Evolutionary conservation across 2,888 invertebrate genomes (phyloP).

Genomic region (Cataglyphis altisquamis): DNA sequence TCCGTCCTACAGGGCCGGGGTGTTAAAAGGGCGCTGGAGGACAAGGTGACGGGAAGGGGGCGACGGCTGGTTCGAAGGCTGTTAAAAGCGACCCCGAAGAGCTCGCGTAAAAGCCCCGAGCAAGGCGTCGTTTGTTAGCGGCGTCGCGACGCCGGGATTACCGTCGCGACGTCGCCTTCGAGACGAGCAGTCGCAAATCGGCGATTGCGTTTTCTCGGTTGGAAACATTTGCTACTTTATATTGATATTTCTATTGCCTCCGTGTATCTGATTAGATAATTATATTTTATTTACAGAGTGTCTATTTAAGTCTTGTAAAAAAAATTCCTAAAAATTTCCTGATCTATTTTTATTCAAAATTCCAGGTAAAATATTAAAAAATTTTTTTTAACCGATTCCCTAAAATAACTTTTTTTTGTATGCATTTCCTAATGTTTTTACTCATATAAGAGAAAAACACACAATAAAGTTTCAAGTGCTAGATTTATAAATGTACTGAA

Average conservation of each 20-base stretch:
- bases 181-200: constrained; percentile 49
- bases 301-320: too few relatives aligned
- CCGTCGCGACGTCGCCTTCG: constrained; percentile 82
- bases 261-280: background rate
- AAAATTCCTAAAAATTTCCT: too few relatives aligned
- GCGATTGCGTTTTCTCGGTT: background rate
- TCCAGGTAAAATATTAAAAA: too few relatives aligned
- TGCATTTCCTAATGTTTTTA: too few relatives aligned
- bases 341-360: too few relatives aligned
- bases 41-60: background rate
- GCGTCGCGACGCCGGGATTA: constrained; percentile 78
- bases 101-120: constrained; percentile 43
- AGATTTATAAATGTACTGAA: too few relatives aligned
- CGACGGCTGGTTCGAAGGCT: constrained; percentile 32
- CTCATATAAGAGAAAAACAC: too few relatives aligned
- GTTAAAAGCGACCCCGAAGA: constrained; percentile 60
- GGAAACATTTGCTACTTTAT: background rate
- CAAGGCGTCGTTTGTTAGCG: constrained; percentile 75
- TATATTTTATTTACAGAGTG: background rate
- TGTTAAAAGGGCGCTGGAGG: constrained; percentile 35
- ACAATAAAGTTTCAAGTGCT: too few relatives aligned
- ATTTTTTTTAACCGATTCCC: too few relatives aligned
- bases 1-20: background rate
- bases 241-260: background rate
- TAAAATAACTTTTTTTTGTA: too few relatives aligned